Conservation (phyloP, 2,888 invertebrate genomes). For the Abrostola tripartita region DNA sequence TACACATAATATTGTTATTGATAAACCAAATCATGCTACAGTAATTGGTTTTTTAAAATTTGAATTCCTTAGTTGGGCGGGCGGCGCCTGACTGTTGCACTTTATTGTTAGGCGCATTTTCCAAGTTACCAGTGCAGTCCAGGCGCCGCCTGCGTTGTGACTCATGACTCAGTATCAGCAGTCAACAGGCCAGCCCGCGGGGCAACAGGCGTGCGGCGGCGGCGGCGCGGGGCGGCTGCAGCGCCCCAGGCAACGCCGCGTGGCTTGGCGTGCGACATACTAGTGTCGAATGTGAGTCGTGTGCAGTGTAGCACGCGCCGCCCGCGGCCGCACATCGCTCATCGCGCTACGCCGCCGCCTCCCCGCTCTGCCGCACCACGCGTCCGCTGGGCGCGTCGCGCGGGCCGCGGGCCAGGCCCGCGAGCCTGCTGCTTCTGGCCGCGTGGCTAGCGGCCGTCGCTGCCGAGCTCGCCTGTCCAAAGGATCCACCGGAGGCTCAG, state of each 20-base stretch:
- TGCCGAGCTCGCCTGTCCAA: slow-evolving; percentile 80
- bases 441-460: slow-evolving; percentile 84
- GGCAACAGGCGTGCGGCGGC: slow-evolving; percentile 56
- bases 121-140: slow-evolving; percentile 31
- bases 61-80: slow-evolving; percentile 33
- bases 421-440: slow-evolving; percentile 87
- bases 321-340: slow-evolving; percentile 85
- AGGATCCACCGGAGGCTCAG: slow-evolving; percentile 72
- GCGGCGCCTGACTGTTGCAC: slow-evolving; percentile 28
- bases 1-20: too few relatives aligned
- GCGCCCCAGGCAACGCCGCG: slow-evolving; percentile 59
- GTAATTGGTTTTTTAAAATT: neutral
- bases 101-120: slow-evolving; percentile 48
- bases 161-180: slow-evolving; percentile 33
- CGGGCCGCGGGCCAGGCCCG: slow-evolving; percentile 89
- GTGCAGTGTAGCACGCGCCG: slow-evolving; percentile 86
- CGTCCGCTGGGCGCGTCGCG: slow-evolving; percentile 88
- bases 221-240: slow-evolving; percentile 60
- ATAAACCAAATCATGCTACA: too few relatives aligned
- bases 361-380: slow-evolving; percentile 87
- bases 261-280: slow-evolving; percentile 55
- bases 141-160: slow-evolving; percentile 55
- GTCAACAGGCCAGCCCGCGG: slow-evolving; percentile 63
- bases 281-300: slow-evolving; percentile 71
- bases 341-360: slow-evolving; percentile 85